Evolutionary conservation across 2,797 vertebrate genomes (phyloP).

Genomic region (Darevskia mixta): DNA sequence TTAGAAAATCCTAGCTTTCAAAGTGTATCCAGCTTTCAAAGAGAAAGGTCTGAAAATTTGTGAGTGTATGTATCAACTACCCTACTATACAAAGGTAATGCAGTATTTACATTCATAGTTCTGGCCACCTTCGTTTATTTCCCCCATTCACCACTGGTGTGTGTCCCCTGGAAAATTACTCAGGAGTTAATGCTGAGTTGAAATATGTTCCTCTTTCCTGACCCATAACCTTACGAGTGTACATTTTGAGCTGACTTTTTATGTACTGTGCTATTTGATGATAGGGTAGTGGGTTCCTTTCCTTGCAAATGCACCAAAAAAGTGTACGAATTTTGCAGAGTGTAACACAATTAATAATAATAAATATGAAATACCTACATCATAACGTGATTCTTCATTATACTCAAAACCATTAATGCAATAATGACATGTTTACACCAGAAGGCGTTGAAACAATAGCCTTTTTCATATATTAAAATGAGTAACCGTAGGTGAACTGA

Average conservation of each 20-base stretch:
- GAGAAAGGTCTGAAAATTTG: too few species aligned
- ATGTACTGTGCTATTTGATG: not conserved
- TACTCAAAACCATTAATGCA: constrained; percentile 18
- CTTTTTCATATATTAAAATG: not conserved
- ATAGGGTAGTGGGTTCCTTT: not conserved
- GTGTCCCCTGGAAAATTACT: too few species aligned
- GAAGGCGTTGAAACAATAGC: constrained; percentile 40
- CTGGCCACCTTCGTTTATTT: too few species aligned
- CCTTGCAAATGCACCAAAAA: not conserved
- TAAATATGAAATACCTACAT: not conserved
- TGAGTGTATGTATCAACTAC: too few species aligned
- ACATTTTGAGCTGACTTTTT: not conserved
- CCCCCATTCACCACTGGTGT: too few species aligned
- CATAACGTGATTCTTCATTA: not conserved
- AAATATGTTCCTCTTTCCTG: too few species aligned
- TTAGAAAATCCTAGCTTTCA: not conserved
- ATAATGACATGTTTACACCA: constrained; percentile 36
- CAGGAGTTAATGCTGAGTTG: too few species aligned
- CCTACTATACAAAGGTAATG: too few species aligned
- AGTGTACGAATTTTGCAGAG: not conserved
- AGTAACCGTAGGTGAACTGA: not conserved
- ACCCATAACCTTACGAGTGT: not conserved
- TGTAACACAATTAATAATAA: not conserved
- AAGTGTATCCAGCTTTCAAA: not conserved
- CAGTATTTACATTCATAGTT: too few species aligned